Evolutionary conservation across 2,888 invertebrate species (phyloP).

Genomic region (Conchocele bisecta): DNA sequence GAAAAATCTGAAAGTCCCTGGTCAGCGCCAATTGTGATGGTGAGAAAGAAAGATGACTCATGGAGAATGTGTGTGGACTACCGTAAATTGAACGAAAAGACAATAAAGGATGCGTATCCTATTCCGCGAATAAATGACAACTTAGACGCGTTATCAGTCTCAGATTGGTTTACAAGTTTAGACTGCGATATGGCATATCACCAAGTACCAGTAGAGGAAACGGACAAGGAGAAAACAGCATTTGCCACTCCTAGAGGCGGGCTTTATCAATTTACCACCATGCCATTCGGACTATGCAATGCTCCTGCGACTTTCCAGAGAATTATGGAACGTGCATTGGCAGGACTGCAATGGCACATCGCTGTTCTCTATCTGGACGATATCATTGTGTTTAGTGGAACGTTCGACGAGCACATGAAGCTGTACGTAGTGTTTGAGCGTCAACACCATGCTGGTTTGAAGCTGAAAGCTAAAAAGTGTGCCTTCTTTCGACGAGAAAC

Average conservation of each 20-base stretch:
- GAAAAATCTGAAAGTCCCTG: constrained; percentile 20
- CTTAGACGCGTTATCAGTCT: constrained; percentile 14
- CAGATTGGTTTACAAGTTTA: constrained; percentile 33
- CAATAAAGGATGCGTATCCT: constrained; percentile 38
- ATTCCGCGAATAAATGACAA: constrained; percentile 6
- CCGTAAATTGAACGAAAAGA: constrained; percentile 2
- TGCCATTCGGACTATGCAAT: constrained; percentile 39
- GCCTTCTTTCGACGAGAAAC: too few relatives aligned
- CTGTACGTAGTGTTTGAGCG: not conserved
- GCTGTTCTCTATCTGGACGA: constrained; percentile 60
- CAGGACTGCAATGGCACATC: constrained; percentile 49
- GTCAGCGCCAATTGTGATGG: constrained; percentile 3
- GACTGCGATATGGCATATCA: constrained; percentile 41
- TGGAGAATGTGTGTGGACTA: constrained; percentile 27
- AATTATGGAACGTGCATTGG: constrained; percentile 17
- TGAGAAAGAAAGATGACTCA: constrained; percentile 19
- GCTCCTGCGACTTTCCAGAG: too few relatives aligned
- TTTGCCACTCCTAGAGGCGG: constrained; percentile 39
- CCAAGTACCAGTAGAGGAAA: constrained; percentile 37
- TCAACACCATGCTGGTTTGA: too few relatives aligned
- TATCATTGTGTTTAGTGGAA: constrained; percentile 39
- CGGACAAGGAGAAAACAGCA: constrained; percentile 32
- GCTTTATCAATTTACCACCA: constrained; percentile 31
- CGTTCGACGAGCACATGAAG: constrained; percentile 43
- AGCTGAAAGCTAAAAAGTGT: too few relatives aligned